Conservation (phyloP, 2,113 vertebrate species). For the Muntiacus muntjak region DNA sequence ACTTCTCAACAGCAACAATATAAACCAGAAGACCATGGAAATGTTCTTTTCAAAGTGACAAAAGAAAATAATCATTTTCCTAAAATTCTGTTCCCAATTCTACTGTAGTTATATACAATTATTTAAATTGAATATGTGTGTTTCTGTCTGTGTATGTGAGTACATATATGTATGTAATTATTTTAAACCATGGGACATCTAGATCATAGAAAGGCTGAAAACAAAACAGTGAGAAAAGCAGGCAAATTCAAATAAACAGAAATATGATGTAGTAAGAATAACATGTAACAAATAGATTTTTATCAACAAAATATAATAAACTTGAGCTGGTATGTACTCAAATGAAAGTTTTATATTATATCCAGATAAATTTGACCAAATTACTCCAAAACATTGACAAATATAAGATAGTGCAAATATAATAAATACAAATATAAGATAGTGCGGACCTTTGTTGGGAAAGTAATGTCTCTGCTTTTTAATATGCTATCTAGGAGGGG, state of each 20-base stretch:
- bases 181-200: neutral
- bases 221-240: neutral
- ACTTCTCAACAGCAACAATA: neutral
- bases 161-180: neutral
- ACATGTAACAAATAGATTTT: neutral
- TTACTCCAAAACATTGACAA: neutral
- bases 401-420: neutral
- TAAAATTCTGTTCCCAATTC: neutral
- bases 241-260: neutral
- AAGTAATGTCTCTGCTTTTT: neutral
- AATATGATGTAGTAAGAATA: neutral
- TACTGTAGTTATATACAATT: neutral
- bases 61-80: neutral
- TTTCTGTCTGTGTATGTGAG: neutral
- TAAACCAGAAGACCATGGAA: neutral
- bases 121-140: neutral
- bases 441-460: neutral
- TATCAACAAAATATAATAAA: neutral
- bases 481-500: neutral
- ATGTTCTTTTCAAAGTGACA: neutral
- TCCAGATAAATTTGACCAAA: neutral
- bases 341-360: neutral
- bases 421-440: neutral
- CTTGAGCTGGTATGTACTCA: neutral
- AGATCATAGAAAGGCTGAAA: neutral